Percentiles rank a stretch among this genome's conserved stretches.
Evolutionary conservation across 2,797 vertebrate species (phyloP).

Genomic region (Halcyon chelicuti): DNA sequence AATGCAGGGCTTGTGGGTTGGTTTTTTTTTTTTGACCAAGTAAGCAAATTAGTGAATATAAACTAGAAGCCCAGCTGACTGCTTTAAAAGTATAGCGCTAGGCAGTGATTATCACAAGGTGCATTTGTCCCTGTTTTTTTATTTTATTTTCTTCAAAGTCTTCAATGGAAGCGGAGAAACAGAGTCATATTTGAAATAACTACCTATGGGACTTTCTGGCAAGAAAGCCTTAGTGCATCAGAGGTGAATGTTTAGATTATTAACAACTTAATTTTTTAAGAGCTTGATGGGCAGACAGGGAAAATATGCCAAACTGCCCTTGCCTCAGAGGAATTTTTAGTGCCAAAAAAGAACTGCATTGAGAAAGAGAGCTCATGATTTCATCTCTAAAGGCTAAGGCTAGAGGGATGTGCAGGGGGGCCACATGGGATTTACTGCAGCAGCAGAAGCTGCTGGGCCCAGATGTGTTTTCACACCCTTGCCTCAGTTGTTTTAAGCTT

Average conservation of each 20-base stretch:
- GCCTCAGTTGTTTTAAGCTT: neutral
- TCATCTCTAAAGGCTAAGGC: conserved; percentile 29
- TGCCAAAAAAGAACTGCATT: neutral
- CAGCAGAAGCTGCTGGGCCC: conserved; percentile 1
- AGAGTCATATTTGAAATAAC: conserved; percentile 21
- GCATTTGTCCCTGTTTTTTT: neutral
- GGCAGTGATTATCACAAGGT: neutral
- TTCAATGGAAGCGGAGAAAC: conserved; percentile 13
- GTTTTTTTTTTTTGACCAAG: neutral
- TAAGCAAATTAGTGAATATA: neutral
- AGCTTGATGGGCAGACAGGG: neutral
- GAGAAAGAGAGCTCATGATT: conserved; percentile 6
- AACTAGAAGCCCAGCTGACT: neutral
- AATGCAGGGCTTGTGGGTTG: neutral
- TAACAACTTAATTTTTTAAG: conserved; percentile 60
- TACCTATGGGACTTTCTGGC: conserved; percentile 25
- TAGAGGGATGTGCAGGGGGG: neutral
- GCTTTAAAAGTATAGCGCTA: neutral
- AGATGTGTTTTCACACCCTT: conserved; percentile 12
- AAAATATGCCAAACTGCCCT: neutral
- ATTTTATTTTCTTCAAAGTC: neutral
- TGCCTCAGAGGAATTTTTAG: neutral
- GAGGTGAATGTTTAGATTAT: conserved; percentile 20
- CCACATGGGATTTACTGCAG: neutral
- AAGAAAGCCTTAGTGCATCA: neutral